Evolutionary conservation across 2,797 vertebrate species (phyloP).

Genomic region (Bradypus variegatus): DNA sequence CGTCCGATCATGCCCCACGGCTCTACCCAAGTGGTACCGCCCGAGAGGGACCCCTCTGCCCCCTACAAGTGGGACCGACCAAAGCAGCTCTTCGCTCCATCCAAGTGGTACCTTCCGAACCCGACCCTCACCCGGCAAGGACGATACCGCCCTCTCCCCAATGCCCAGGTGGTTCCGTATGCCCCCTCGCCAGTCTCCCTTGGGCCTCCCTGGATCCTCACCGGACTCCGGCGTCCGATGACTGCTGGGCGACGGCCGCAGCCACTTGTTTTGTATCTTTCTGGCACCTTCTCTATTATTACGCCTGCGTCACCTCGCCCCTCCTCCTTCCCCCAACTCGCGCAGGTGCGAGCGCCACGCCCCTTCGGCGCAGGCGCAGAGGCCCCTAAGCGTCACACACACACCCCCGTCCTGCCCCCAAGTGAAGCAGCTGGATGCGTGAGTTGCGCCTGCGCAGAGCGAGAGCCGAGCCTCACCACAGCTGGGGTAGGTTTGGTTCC

Average conservation of each 20-base stretch:
- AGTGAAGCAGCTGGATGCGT: fast-evolving
- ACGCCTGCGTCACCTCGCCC: constrained; percentile 64
- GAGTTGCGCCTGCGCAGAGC: constrained; percentile 48
- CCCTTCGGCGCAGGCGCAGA: constrained; percentile 52
- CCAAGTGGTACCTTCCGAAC: constrained; percentile 9
- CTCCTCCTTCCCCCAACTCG: constrained; percentile 45
- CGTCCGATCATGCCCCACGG: not conserved
- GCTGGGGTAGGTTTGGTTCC: not conserved
- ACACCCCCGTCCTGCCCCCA: not conserved
- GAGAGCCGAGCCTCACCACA: fast-evolving
- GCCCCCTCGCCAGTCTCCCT: not conserved
- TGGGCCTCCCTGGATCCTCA: constrained; percentile 17
- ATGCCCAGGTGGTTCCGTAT: not conserved
- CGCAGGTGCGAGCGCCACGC: constrained; percentile 66
- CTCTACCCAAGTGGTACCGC: not conserved
- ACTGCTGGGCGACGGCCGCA: constrained; percentile 43
- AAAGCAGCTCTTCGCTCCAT: not conserved
- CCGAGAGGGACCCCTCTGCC: not conserved
- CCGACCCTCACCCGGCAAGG: not conserved
- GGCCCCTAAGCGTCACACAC: constrained; percentile 12
- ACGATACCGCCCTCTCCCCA: not conserved
- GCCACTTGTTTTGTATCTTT: constrained; percentile 68
- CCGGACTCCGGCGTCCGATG: constrained; percentile 5
- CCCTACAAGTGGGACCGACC: not conserved
- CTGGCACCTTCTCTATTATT: constrained; percentile 69